Evolutionary conservation across 1,140 invertebrate species (phyloP), one percentile per base, ranked within the genome.

Genomic region (Belonocnema kinseyi): DNA sequence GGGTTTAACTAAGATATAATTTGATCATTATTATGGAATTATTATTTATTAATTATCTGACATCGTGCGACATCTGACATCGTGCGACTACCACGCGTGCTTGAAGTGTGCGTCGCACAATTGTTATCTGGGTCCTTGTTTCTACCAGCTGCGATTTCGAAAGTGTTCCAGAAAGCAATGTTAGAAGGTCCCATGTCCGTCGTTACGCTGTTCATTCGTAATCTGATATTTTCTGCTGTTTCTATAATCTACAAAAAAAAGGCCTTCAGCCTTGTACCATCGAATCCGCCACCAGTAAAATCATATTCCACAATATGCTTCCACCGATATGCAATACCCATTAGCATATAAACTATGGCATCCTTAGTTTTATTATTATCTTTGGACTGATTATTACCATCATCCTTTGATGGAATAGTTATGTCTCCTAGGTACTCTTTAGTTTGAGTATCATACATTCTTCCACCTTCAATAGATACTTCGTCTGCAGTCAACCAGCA

Each of bases 271-370:
- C 5, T 33, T 33, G 2, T 33, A 33, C 26, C 26, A 33, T 33
- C 26, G 26, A 33, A 2, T 33, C 26, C 26, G 26, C 4, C 26
- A 33, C 26, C 26, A 33, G 26, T 33, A 33, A 33, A 33, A 4
- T 33, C 26, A 33, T 33, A 33, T 33, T 4, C 26, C 5, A 33
- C 5, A 5, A 33, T 33, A 3, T 33, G 26, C 26, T 33, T 33
- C 4, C 26, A 33, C 26, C 26, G 26, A 33, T 33, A 5, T 33
- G 26, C 4, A 33, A 4, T 33, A 51, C 78, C 78, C 16, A 50
- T 66, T 61, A 79, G 54, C 61, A 80, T 75, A 77, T 80, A 80
- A 40, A 80, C 76, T 14, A 82, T 54, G 19, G 51, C 75, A 16
- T 82, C 76, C 19, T 53, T 73, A n/a, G 78, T 76, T 46, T 53